Percentiles rank a stretch among this genome's conserved stretches.
Conservation (phyloP, 2,888 invertebrate species). For the Hirtodrosophila trivittata region DNA sequence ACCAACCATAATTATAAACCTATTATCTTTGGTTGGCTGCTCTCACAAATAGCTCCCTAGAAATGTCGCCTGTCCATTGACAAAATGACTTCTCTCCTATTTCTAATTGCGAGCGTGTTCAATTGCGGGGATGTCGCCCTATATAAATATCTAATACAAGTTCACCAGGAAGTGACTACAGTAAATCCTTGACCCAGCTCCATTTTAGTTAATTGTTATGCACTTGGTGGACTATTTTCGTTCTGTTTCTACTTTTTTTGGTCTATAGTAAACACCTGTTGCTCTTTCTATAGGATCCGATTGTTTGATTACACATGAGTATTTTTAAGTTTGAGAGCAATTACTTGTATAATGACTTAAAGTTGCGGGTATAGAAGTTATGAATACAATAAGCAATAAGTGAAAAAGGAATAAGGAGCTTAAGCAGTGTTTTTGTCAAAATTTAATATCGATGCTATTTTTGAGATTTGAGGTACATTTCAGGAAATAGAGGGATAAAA, state of each 20-base stretch:
- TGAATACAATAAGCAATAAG: too few relatives aligned
- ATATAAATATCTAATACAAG: slow-evolving; percentile 7
- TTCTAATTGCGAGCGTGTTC: neutral
- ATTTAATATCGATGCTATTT: too few relatives aligned
- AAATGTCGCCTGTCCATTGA: slow-evolving; percentile 41
- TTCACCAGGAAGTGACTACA: slow-evolving; percentile 35
- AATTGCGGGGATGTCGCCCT: slow-evolving; percentile 2
- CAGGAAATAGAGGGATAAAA: too few relatives aligned
- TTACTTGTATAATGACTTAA: too few relatives aligned
- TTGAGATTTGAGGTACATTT: too few relatives aligned
- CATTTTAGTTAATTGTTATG: slow-evolving; percentile 42
- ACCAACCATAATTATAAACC: slow-evolving; percentile 58
- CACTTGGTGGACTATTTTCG: slow-evolving; percentile 41
- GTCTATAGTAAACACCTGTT: slow-evolving; percentile 39
- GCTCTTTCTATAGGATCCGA: slow-evolving; percentile 16
- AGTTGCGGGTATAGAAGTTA: too few relatives aligned
- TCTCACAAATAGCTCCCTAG: slow-evolving; percentile 11
- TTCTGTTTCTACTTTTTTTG: slow-evolving; percentile 11
- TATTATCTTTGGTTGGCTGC: slow-evolving; percentile 48
- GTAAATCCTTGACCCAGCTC: slow-evolving; percentile 49
- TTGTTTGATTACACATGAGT: neutral
- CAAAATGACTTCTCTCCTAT: neutral
- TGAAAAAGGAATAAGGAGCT: too few relatives aligned
- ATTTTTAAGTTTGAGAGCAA: too few relatives aligned
- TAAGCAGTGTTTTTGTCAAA: too few relatives aligned